Base-by-base conservation (phyloP, 2,888 invertebrate species). In the Ophion slaviceki region DNA sequence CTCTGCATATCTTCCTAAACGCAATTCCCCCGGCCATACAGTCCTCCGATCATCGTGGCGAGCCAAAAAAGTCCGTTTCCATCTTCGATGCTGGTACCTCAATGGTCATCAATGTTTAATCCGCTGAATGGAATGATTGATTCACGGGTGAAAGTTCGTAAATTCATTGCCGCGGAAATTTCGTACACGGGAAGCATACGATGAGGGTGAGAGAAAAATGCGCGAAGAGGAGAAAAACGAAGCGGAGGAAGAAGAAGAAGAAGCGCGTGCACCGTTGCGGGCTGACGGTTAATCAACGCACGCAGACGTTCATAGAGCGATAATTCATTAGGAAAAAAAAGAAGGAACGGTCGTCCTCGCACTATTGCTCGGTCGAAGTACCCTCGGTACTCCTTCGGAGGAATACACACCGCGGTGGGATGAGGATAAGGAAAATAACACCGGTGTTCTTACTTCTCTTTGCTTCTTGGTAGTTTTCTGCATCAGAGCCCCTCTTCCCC, bases 281-380 rank as follows among this genome's bases (percentile, higher is more conserved):
- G 85, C 85, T 75, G 85, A 32, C 84, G 86, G 82, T 89, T 89
- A 90, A 91, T 91, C 89, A 91, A 87, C 88, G 87, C 86, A 82
- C 88, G 85, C 87, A 85, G 88, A 86, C 87, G 88, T 90, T 86
- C 85, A 87, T 83, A 85, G 82, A 71, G 80, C 82, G 87, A 87
- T 91, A 90, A 89, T 87, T 91, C 88, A 90, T 88, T 70, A n/a
- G 24, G 45, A 59, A 68, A 77, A 68, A 70, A 59, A 64, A 17
- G 8, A 67, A 67, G 3, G n/a, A 17, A 36, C 32, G 47, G 47
- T 47, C 36, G 80, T 74, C 64, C 24, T 66, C 66, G 80, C 24
- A 67, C 64, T 80, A 62, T 79, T 47, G 79, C 62, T 32, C 47
- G 40, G 8, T 40, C 8, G 45, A 20, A 57, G 61, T 45, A 67